Percentiles rank a stretch among this genome's conserved stretches.
Evolutionary conservation across 23 tunicate genomes (phyloP).

Genomic region (Clavelina lepadiformis): DNA sequence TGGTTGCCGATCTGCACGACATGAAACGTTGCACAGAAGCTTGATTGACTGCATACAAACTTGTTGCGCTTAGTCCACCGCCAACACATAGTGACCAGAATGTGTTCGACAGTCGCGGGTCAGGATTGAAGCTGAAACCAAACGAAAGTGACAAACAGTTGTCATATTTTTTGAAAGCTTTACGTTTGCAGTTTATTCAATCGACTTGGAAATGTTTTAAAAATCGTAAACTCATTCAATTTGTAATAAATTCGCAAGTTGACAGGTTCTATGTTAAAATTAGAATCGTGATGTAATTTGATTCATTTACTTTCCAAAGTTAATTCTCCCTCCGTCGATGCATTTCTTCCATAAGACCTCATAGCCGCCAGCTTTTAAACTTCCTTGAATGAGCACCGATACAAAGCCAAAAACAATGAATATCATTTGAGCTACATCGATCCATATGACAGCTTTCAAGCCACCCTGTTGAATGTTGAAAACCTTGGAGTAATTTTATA

Average conservation of each 20-base stretch:
- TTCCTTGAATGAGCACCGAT: constrained; percentile 25
- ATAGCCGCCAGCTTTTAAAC: constrained; percentile 25
- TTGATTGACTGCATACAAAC: constrained; percentile 72
- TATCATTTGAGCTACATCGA: constrained; percentile 40
- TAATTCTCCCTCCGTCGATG: constrained; percentile 24
- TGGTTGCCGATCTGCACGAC: constrained; percentile 41
- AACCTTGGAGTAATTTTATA: too few relatives aligned
- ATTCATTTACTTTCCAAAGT: constrained; percentile 36
- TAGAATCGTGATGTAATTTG: too few relatives aligned
- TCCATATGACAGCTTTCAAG: constrained; percentile 57
- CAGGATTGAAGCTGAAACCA: constrained; percentile 23
- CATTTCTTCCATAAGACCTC: constrained; percentile 6
- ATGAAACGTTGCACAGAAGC: constrained; percentile 74
- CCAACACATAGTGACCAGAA: constrained; percentile 61
- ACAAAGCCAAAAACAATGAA: constrained; percentile 20
- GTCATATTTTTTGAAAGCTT: too few relatives aligned
- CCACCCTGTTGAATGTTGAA: constrained; percentile 27
- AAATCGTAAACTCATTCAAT: too few relatives aligned
- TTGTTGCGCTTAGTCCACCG: constrained; percentile 23
- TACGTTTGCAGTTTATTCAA: background rate
- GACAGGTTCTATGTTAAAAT: too few relatives aligned
- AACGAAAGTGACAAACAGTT: too few relatives aligned
- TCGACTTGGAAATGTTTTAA: too few relatives aligned
- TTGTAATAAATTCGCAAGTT: background rate
- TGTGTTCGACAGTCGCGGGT: constrained; percentile 47